Percentiles rank a stretch among this genome's conserved stretches.
These are phyloP conservation scores for Allobates femoralis DNA, from an alignment of 2,797 vertebrate genomes.

Conservation along the genomic window DNA sequence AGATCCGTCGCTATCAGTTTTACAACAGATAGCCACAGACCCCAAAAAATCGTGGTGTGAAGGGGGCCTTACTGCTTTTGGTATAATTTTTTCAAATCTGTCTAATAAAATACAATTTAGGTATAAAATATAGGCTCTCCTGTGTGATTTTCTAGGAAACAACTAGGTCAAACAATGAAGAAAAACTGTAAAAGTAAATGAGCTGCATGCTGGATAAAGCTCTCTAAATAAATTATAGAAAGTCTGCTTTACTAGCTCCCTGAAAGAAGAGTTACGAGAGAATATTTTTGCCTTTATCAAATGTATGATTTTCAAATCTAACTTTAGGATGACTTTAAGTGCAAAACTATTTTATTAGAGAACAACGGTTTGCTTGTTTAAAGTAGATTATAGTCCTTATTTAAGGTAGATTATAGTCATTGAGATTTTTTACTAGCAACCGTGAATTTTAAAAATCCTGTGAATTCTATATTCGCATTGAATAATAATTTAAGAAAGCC, in stretches of 20 bases:
- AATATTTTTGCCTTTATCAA: slow-evolving; percentile 14
- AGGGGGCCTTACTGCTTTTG: too few species aligned
- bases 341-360: background rate
- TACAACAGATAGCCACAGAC: too few species aligned
- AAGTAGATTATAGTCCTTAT: background rate
- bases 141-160: background rate
- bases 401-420: too few species aligned
- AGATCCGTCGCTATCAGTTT: too few species aligned
- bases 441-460: too few species aligned
- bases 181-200: background rate
- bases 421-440: too few species aligned
- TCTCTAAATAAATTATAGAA: slow-evolving; percentile 28
- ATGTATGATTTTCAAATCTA: background rate
- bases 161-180: slow-evolving; percentile 34
- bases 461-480: too few species aligned
- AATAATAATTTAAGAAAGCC: too few species aligned
- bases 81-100: too few species aligned
- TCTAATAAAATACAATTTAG: too few species aligned
- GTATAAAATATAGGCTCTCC: too few species aligned
- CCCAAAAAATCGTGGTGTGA: too few species aligned
- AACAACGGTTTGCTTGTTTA: background rate
- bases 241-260: background rate
- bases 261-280: background rate
- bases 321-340: slow-evolving; percentile 12
- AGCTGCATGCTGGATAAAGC: background rate